phyloP scores from a whole-genome alignment of 1,140 invertebrate species.

The Lepidotrigona ventralis region DNA sequence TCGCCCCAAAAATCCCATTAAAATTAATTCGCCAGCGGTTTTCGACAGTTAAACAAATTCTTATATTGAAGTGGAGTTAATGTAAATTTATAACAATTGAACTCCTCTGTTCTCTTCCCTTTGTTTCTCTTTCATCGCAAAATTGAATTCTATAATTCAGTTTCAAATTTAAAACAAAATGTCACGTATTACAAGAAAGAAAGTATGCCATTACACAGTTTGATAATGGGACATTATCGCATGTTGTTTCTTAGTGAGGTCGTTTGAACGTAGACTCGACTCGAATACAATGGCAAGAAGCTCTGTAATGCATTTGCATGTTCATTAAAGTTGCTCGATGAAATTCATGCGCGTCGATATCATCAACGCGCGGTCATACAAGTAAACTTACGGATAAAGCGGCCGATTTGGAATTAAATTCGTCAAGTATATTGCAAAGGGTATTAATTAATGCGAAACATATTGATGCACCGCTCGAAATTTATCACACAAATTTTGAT shows the following conservation, averaged over 20 bases:
- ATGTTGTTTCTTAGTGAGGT: background rate
- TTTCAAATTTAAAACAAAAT: no score
- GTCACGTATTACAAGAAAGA: background rate
- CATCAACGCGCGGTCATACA: background rate
- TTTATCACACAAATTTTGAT: background rate
- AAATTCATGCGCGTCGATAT: slow-evolving; percentile 8
- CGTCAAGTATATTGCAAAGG: background rate
- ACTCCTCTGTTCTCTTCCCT: no score
- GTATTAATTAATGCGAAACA: background rate
- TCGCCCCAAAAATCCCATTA: background rate
- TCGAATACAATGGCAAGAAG: background rate
- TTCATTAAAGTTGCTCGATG: background rate
- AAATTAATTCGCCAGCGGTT: background rate
- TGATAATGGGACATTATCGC: background rate
- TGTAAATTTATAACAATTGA: no score
- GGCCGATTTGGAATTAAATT: background rate
- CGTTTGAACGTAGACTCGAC: no score
- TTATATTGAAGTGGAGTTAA: no score
- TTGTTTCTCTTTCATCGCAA: no score
- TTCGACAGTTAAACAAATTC: background rate
- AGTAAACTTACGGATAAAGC: slow-evolving; percentile 1
- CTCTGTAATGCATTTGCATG: slow-evolving; percentile 1
- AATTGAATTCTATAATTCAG: no score
- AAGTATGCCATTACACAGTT: background rate
- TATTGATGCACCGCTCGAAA: background rate